These are phyloP conservation scores for Helicoverpa assulta DNA, from an alignment of 2,888 invertebrate genomes.

Conservation along the genomic window DNA sequence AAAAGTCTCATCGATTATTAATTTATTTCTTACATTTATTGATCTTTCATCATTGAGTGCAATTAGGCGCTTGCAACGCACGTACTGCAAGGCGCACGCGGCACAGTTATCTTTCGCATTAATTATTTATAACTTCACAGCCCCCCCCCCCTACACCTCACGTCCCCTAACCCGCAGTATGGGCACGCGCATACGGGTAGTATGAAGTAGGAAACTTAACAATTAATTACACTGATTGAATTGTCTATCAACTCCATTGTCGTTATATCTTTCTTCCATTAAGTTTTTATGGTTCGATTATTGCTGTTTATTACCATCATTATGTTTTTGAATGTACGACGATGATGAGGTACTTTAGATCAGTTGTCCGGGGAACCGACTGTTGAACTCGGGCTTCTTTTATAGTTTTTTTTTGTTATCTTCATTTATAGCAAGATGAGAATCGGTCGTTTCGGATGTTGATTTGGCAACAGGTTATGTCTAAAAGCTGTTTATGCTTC, in stretches of 20 bases:
- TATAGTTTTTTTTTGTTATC: constrained; percentile 21
- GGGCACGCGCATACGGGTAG: constrained; percentile 76
- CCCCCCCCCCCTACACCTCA: constrained; percentile 35
- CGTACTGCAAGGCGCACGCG: constrained; percentile 70
- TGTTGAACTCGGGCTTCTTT: constrained; percentile 23
- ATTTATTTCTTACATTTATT: constrained; percentile 66
- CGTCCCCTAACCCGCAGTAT: constrained; percentile 45
- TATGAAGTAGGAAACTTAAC: constrained; percentile 75
- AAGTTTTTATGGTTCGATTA: constrained; percentile 67
- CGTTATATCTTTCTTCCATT: constrained; percentile 66
- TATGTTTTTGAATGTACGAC: constrained; percentile 53
- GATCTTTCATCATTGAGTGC: constrained; percentile 70
- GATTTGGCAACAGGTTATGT: constrained; percentile 10
- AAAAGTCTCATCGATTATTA: constrained; percentile 72
- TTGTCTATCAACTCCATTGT: constrained; percentile 79
- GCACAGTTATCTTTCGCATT: constrained; percentile 79
- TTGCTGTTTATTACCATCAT: constrained; percentile 60
- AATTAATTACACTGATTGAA: constrained; percentile 83
- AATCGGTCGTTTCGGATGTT: background rate
- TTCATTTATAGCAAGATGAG: background rate
- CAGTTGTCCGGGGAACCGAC: constrained; percentile 45
- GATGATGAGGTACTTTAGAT: constrained; percentile 48
- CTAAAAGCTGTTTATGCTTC: constrained; percentile 3
- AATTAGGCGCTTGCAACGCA: constrained; percentile 63
- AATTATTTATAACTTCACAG: constrained; percentile 76